Percentiles rank a stretch among this genome's conserved stretches.
Evolutionary conservation across 2,113 vertebrate genomes (phyloP).

Genomic region (Corapipo altera): DNA sequence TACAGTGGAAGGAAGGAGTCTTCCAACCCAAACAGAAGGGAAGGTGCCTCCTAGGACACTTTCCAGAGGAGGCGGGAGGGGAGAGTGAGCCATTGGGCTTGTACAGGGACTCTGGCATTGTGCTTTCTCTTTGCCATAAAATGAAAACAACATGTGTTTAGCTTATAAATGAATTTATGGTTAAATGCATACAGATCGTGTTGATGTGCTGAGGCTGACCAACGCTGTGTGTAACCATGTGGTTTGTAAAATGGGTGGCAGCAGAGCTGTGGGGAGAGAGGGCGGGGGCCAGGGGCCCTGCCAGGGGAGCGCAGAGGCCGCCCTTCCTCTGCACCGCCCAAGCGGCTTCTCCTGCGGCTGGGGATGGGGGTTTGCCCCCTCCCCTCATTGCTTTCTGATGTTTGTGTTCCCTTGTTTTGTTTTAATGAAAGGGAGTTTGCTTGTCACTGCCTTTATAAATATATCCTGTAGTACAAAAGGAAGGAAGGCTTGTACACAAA

Average conservation of each 20-base stretch:
- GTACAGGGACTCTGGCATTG: background rate
- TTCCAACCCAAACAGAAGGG: background rate
- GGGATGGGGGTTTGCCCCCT: background rate
- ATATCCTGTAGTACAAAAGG: conserved; percentile 38
- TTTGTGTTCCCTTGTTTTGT: background rate
- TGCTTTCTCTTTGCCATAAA: background rate
- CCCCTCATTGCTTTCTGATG: background rate
- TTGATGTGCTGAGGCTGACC: background rate
- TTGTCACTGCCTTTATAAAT: conserved; percentile 50
- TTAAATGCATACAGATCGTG: background rate
- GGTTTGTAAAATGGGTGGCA: conserved; percentile 40
- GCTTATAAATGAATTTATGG: background rate
- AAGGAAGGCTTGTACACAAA: conserved; percentile 53
- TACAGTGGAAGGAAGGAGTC: background rate
- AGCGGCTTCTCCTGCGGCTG: background rate
- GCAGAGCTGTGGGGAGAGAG: conserved; percentile 23
- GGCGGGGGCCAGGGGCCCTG: conserved; percentile 60
- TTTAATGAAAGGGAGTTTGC: conserved; percentile 41
- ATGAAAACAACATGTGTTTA: background rate
- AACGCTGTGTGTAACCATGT: background rate
- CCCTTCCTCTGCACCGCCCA: background rate
- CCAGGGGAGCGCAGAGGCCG: conserved; percentile 53
- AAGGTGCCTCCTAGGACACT: background rate
- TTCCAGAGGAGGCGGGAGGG: background rate
- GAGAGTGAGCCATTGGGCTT: background rate